Percentiles rank a stretch among this genome's conserved stretches.
Evolutionary conservation across 2,797 vertebrate species (phyloP).

Genomic region (Trichosurus vulpecula): DNA sequence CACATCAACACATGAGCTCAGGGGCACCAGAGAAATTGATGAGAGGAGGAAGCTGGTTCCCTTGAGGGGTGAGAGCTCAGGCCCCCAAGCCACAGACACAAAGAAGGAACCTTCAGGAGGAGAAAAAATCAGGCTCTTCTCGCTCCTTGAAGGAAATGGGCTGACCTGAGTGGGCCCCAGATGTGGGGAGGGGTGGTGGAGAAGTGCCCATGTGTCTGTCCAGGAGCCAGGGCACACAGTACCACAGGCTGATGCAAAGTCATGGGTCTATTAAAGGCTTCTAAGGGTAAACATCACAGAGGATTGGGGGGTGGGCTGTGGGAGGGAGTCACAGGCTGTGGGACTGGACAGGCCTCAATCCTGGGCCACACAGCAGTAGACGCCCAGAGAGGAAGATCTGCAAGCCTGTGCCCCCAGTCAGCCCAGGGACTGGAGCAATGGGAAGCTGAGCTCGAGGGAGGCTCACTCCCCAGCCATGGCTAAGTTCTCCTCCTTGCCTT

Average conservation of each 20-base stretch:
- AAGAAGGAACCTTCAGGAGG: background rate
- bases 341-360: background rate
- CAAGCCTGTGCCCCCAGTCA: no score
- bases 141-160: background rate
- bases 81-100: background rate
- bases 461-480: background rate
- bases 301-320: accelerated
- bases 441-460: background rate
- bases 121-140: background rate
- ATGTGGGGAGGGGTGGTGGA: background rate
- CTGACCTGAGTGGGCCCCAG: background rate
- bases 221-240: no score
- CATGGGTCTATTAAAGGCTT: no score
- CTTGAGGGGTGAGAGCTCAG: background rate
- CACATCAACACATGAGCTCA: background rate
- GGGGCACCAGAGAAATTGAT: background rate
- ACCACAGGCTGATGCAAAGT: background rate
- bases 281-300: no score
- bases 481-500: background rate
- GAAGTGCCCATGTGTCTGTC: no score
- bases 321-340: background rate
- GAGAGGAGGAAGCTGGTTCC: background rate
- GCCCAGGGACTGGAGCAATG: background rate
- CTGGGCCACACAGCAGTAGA: background rate
- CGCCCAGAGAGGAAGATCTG: background rate